A percentile compares a stretch with the other conserved stretches of the same genome.
phyloP scores from a whole-genome alignment of 2,888 invertebrate genomes.

The Dicyrtoma fusca region DNA sequence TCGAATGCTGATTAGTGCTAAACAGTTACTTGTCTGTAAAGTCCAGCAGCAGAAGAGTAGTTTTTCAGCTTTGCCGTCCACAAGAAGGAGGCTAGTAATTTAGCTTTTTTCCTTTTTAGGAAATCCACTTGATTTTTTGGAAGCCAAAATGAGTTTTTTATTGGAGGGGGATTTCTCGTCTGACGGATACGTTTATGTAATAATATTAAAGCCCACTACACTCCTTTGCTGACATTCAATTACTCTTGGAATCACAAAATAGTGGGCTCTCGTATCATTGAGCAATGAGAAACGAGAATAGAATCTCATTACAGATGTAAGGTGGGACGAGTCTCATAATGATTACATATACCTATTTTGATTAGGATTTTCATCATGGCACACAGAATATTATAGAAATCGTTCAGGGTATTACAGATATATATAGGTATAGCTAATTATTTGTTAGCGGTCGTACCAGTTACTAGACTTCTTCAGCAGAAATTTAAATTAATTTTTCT shows the following conservation, averaged over 20 bases:
- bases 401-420: too few relatives aligned
- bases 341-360: too few relatives aligned
- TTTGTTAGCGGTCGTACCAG: too few relatives aligned
- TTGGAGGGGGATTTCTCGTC: slow-evolving; percentile 24
- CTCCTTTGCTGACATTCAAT: slow-evolving; percentile 29
- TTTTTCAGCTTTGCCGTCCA: not conserved
- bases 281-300: slow-evolving; percentile 25
- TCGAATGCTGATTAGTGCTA: too few relatives aligned
- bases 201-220: slow-evolving; percentile 21
- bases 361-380: too few relatives aligned
- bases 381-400: too few relatives aligned
- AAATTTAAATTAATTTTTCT: too few relatives aligned
- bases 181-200: slow-evolving; percentile 3
- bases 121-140: slow-evolving; percentile 33
- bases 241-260: slow-evolving; percentile 34
- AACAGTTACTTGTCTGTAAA: not conserved
- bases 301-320: slow-evolving; percentile 12
- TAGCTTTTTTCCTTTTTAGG: slow-evolving; percentile 17
- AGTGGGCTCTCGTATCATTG: slow-evolving; percentile 24
- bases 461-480: too few relatives aligned
- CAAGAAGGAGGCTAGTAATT: slow-evolving; percentile 19
- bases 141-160: slow-evolving; percentile 39
- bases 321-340: not conserved
- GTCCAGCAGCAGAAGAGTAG: slow-evolving; percentile 2
- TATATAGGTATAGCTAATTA: too few relatives aligned